Conservation (phyloP, 2,797 vertebrate species). For the Urophycis tenuis region DNA sequence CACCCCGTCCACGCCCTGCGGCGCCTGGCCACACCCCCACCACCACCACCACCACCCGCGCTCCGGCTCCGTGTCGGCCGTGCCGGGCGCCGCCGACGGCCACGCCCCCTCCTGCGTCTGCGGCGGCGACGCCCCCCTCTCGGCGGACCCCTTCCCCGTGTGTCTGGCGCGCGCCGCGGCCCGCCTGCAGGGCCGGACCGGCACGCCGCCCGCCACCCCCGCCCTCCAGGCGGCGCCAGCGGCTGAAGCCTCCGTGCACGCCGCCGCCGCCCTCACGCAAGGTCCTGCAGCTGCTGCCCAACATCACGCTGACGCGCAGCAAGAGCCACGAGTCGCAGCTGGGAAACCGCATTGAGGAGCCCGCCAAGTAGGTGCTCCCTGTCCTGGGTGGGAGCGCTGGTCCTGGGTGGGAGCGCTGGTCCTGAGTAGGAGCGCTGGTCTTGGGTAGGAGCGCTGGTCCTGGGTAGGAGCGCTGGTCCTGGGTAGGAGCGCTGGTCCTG, state of each 20-base stretch:
- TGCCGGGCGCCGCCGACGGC: constrained; percentile 60
- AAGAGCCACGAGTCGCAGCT: constrained; percentile 97
- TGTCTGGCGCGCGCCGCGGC: constrained; percentile 65
- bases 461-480: too few relatives aligned
- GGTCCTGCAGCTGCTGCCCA: constrained; percentile 84
- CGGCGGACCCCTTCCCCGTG: constrained; percentile 76
- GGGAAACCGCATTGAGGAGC: constrained; percentile 92
- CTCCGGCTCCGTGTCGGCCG: constrained; percentile 68
- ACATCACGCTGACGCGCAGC: constrained; percentile 90
- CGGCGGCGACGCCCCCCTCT: constrained; percentile 68
- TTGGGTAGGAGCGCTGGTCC: too few relatives aligned
- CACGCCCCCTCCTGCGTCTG: constrained; percentile 54
- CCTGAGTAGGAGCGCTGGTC: too few relatives aligned
- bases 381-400: too few relatives aligned
- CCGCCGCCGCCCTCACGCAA: constrained; percentile 91
- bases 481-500: too few relatives aligned
- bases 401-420: too few relatives aligned
- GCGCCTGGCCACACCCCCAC: constrained; percentile 59
- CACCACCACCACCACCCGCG: constrained; percentile 25
- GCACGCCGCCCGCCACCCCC: constrained; percentile 87
- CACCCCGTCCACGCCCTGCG: constrained; percentile 63
- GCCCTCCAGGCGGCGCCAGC: constrained; percentile 78
- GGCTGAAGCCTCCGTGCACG: constrained; percentile 89
- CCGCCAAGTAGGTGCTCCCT: constrained; percentile 79
- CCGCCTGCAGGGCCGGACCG: constrained; percentile 77